These are phyloP conservation scores for Daktulosphaira vitifoliae DNA, from an alignment of 1,140 invertebrate genomes.

Conservation along the genomic window DNA sequence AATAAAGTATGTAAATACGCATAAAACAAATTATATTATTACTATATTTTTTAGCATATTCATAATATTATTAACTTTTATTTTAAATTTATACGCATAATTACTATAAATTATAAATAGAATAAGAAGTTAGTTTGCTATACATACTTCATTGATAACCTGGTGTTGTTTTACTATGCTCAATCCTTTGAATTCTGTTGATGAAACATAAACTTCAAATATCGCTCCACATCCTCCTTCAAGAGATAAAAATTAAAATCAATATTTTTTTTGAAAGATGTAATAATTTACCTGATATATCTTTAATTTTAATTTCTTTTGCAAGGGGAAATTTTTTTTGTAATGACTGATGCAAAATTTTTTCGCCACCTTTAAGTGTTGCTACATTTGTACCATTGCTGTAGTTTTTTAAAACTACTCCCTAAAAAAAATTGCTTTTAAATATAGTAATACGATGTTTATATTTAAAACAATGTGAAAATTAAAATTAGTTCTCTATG, in stretches of 20 bases:
- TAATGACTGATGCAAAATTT: slow-evolving; percentile 9
- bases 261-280: no score
- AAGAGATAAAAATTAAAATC: no score
- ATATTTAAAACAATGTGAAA: no score
- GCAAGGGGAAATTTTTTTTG: slow-evolving; percentile 53
- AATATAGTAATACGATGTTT: no score
- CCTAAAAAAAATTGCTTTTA: no score
- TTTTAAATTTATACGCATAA: background rate
- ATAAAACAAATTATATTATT: slow-evolving; percentile 17
- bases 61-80: background rate
- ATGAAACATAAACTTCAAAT: slow-evolving; percentile 71
- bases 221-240: slow-evolving; percentile 77
- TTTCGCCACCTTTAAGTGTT: slow-evolving; percentile 25
- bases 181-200: slow-evolving; percentile 66
- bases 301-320: slow-evolving; percentile 56
- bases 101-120: slow-evolving; percentile 1
- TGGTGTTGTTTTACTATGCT: slow-evolving; percentile 70
- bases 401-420: background rate
- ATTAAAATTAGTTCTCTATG: no score
- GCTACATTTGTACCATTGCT: background rate
- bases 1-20: no score
- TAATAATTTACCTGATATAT: slow-evolving; percentile 52
- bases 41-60: background rate
- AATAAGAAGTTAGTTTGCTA: background rate
- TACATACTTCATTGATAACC: slow-evolving; percentile 59